Conservation (phyloP, 1,140 invertebrate genomes). For the Leguminivora glycinivorella region DNA sequence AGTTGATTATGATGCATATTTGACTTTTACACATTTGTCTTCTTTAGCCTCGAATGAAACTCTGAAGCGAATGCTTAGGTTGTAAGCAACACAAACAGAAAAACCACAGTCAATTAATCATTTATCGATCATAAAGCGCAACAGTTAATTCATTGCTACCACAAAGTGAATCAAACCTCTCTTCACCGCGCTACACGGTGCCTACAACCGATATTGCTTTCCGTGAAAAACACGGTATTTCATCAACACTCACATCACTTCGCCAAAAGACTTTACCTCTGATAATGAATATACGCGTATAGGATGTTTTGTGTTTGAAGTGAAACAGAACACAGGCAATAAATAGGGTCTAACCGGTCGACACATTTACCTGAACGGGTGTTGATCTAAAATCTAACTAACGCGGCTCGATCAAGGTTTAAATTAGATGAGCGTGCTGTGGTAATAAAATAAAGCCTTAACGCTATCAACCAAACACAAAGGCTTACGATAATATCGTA, state of each 20-base stretch:
- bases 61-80: too few species aligned
- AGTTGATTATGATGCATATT: too few species aligned
- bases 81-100: neutral
- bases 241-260: neutral
- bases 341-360: constrained; percentile 22
- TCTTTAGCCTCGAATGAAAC: too few species aligned
- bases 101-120: neutral
- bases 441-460: constrained; percentile 23
- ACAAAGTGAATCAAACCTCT: neutral
- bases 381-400: neutral
- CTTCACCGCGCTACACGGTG: neutral
- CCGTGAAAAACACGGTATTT: constrained; percentile 11
- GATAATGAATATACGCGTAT: neutral
- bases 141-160: neutral
- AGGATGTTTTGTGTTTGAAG: neutral
- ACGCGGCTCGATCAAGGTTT: neutral
- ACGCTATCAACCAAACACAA: too few species aligned
- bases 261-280: neutral
- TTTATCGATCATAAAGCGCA: neutral
- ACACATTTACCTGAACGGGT: constrained; percentile 4
- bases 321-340: neutral
- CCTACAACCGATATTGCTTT: constrained; percentile 7
- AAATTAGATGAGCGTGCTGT: neutral
- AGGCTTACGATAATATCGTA: too few species aligned
- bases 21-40: too few species aligned